phyloP scores from a whole-genome alignment of 2,797 vertebrate genomes.

The Iguana delicatissima region DNA sequence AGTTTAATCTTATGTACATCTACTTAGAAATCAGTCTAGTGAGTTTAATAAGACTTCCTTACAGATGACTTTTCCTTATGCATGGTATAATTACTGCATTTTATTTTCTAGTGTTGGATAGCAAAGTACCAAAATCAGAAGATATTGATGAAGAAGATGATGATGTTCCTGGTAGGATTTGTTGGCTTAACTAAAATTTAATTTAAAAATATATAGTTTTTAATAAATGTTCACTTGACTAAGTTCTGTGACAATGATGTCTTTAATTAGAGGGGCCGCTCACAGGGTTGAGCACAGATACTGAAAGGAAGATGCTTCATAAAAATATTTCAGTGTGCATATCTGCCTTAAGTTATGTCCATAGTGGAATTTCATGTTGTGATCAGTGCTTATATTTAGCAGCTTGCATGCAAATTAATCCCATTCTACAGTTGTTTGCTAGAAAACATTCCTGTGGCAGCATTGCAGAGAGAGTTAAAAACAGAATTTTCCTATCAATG shows the following conservation, averaged over 20 bases:
- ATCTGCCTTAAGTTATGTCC: not conserved
- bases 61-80: not conserved
- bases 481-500: not conserved
- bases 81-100: not conserved
- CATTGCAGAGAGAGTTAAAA: not conserved
- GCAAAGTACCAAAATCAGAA: conserved; percentile 94
- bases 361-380: not conserved
- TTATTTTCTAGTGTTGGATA: conserved; percentile 89
- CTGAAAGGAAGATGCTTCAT: not conserved
- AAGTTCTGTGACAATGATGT: not conserved
- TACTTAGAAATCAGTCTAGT: not conserved
- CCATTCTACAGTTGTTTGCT: not conserved
- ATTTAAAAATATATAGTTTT: not conserved
- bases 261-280: not conserved
- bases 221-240: not conserved
- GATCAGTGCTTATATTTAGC: not conserved
- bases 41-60: not conserved
- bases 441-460: not conserved
- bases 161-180: conserved; percentile 91
- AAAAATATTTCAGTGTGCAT: not conserved
- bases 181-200: not conserved
- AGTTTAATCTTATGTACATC: not conserved
- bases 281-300: not conserved
- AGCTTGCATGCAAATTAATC: not conserved
- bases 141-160: conserved; percentile 98